These are phyloP conservation scores for Bos taurus DNA, from an alignment of 2,113 vertebrate species.

Conservation along the genomic window ARS-UCD2.0 NC_037329.1:135143501-135144000, in stretches of 20 bases:
- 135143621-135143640: background rate
- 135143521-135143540: background rate
- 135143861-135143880: rapidly evolving
- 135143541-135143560: rapidly evolving
- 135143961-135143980: background rate
- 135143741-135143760: background rate
- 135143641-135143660: background rate
- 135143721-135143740: background rate
- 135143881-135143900: rapidly evolving
- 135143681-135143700: background rate
- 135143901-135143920: background rate
- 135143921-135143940: background rate
- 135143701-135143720: background rate
- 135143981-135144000: background rate
- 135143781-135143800: rapidly evolving
- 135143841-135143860: background rate
- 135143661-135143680: background rate
- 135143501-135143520: no score
- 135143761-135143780: background rate
- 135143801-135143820: background rate
- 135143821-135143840: rapidly evolving
- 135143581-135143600: background rate
- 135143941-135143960: background rate
- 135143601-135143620: background rate
- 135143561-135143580: background rate